phyloP scores from a whole-genome alignment of 2,113 vertebrate species.

The Erinaceus europaeus region DNA sequence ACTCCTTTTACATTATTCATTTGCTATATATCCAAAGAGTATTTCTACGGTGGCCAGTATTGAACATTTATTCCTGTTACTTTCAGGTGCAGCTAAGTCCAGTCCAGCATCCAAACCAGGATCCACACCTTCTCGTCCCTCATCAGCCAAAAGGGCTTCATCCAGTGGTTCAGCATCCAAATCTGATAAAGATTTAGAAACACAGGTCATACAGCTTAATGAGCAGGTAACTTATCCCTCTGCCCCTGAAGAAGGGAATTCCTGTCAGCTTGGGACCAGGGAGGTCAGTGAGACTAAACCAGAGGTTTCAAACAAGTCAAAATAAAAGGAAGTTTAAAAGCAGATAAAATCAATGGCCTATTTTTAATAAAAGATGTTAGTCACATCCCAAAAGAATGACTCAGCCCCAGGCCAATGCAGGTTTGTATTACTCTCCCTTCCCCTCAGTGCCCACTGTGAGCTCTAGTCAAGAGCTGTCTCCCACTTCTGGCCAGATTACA shows the following conservation, averaged over 20 bases:
- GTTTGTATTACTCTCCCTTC: background rate
- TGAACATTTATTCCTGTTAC: slow-evolving; percentile 20
- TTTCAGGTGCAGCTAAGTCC: slow-evolving; percentile 92
- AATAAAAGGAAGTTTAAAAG: background rate
- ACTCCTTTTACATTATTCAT: background rate
- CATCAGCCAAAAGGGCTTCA: slow-evolving; percentile 96
- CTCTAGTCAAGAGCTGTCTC: background rate
- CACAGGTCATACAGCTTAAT: slow-evolving; percentile 95
- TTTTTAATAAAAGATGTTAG: background rate
- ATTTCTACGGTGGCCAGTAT: background rate
- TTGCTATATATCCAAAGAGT: background rate
- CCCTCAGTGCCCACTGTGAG: background rate
- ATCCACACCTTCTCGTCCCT: slow-evolving; percentile 95
- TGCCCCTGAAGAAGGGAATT: background rate
- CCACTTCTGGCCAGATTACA: background rate
- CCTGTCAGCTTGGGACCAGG: background rate
- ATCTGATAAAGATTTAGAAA: slow-evolving; percentile 98
- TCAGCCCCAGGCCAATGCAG: background rate
- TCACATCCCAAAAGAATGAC: background rate
- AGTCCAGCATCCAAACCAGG: slow-evolving; percentile 93
- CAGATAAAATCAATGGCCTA: background rate
- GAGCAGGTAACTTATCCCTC: slow-evolving; percentile 88
- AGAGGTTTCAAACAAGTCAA: background rate
- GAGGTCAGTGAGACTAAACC: background rate
- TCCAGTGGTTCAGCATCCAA: slow-evolving; percentile 87